phyloP scores from a whole-genome alignment of 2,113 vertebrate species.

The Phocoena phocoena region DNA sequence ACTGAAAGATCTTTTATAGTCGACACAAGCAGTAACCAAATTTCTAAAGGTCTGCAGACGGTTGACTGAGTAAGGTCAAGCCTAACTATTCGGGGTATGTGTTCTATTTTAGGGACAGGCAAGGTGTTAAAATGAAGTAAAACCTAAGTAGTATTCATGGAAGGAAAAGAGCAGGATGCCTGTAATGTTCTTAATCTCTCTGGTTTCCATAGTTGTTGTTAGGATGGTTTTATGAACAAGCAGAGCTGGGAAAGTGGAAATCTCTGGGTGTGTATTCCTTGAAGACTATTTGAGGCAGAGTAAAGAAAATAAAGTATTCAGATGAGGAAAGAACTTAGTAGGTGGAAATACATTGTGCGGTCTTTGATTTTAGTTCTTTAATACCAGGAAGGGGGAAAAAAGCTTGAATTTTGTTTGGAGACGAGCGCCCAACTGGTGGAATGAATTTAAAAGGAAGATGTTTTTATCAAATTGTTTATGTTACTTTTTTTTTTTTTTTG shows the following conservation, averaged over 20 bases:
- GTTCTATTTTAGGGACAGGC: constrained; percentile 30
- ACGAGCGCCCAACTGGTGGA: not conserved
- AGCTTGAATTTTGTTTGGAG: constrained; percentile 16
- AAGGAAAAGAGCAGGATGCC: not conserved
- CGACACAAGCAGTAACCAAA: not conserved
- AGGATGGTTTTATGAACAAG: not conserved
- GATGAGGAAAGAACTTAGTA: not conserved
- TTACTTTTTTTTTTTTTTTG: not conserved
- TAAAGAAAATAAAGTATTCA: constrained; percentile 25
- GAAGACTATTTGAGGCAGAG: constrained; percentile 6
- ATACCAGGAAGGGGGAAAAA: not conserved
- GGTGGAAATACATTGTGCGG: not conserved
- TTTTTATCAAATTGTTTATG: not conserved
- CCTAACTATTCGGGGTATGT: not conserved
- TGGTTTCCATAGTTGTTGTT: not conserved
- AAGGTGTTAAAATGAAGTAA: constrained; percentile 51
- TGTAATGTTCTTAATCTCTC: not conserved
- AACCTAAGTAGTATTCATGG: constrained; percentile 18
- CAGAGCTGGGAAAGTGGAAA: not conserved
- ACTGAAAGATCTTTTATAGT: not conserved
- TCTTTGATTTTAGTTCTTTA: not conserved
- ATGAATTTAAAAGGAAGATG: constrained; percentile 7
- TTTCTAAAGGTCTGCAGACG: not conserved
- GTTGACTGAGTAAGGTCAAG: not conserved
- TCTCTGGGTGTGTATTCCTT: not conserved